Percentiles rank a stretch among this genome's conserved stretches.
These are phyloP conservation scores for Drosophila prolongata DNA, from an alignment of 2,888 invertebrate species.

Conservation along the genomic window DNA sequence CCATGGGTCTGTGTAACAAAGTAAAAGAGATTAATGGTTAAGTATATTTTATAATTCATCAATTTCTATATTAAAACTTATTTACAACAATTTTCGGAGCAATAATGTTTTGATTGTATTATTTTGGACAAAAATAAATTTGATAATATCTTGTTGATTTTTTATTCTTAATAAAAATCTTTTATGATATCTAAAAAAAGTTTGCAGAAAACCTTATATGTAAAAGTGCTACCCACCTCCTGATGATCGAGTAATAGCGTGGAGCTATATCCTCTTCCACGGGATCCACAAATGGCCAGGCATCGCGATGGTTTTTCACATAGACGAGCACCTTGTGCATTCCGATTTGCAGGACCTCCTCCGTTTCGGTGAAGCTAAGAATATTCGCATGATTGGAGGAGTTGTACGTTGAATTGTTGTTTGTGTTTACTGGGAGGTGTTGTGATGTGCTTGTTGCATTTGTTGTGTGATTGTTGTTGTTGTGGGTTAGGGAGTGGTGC, in stretches of 20 bases:
- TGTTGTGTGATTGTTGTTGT: slow-evolving; percentile 40
- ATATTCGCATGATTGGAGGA: slow-evolving; percentile 83
- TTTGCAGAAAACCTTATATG: too few relatives aligned
- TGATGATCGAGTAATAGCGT: slow-evolving; percentile 90
- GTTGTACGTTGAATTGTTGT: slow-evolving; percentile 78
- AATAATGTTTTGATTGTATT: too few relatives aligned
- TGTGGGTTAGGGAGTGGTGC: slow-evolving; percentile 56
- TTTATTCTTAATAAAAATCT: too few relatives aligned
- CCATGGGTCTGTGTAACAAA: slow-evolving; percentile 89
- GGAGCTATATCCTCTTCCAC: slow-evolving; percentile 97
- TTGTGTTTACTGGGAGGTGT: slow-evolving; percentile 54
- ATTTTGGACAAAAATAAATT: too few relatives aligned
- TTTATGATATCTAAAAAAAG: too few relatives aligned
- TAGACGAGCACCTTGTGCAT: slow-evolving; percentile 96
- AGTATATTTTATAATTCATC: too few relatives aligned
- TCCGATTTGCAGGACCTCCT: slow-evolving; percentile 94
- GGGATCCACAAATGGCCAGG: slow-evolving; percentile 97
- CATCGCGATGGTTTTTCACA: slow-evolving; percentile 94
- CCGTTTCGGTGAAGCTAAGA: slow-evolving; percentile 90
- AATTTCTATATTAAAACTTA: too few relatives aligned
- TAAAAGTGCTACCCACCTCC: slow-evolving; percentile 83
- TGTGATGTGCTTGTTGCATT: slow-evolving; percentile 37
- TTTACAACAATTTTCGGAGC: too few relatives aligned
- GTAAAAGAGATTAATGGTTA: background rate
- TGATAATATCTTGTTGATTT: too few relatives aligned